Conservation (phyloP, 2,888 invertebrate species). For the Leucozona laternaria region DNA sequence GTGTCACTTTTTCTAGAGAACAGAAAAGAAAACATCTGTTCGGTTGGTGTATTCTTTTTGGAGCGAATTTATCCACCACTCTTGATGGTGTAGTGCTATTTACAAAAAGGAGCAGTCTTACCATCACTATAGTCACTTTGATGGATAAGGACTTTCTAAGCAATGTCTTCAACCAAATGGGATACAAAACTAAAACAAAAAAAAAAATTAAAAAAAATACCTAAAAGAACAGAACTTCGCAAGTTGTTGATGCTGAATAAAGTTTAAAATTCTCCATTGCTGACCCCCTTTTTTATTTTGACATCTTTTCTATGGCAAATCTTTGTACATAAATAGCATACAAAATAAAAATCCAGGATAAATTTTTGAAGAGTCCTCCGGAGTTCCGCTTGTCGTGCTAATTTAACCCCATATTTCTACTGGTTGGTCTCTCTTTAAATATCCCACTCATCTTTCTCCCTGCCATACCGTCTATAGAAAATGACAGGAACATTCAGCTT, state of each 20-base stretch:
- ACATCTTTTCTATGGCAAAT: conserved; percentile 3
- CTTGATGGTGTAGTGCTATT: conserved; percentile 40
- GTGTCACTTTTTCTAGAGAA: neutral
- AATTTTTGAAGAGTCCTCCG: conserved; percentile 37
- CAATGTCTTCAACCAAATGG: conserved; percentile 59
- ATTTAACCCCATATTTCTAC: conserved; percentile 67
- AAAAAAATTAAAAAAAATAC: neutral
- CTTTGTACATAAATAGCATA: neutral
- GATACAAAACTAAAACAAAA: neutral
- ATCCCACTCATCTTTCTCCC: neutral
- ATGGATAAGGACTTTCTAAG: conserved; percentile 59
- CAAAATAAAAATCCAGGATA: conserved; percentile 60
- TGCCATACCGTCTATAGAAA: conserved; percentile 3
- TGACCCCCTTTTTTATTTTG: conserved; percentile 7
- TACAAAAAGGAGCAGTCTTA: conserved; percentile 36
- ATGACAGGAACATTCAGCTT: conserved; percentile 32
- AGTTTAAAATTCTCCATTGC: conserved; percentile 30
- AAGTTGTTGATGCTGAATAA: conserved; percentile 47
- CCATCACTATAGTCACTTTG: conserved; percentile 54
- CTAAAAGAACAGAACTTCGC: conserved; percentile 1
- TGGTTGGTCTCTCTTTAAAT: conserved; percentile 43
- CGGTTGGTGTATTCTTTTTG: conserved; percentile 40
- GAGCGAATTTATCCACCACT: conserved; percentile 38
- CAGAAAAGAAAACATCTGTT: conserved; percentile 61
- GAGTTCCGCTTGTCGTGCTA: conserved; percentile 61